These are phyloP conservation scores for Ecdyonurus torrentis DNA, from an alignment of 2,888 invertebrate genomes.

Conservation along the genomic window DNA sequence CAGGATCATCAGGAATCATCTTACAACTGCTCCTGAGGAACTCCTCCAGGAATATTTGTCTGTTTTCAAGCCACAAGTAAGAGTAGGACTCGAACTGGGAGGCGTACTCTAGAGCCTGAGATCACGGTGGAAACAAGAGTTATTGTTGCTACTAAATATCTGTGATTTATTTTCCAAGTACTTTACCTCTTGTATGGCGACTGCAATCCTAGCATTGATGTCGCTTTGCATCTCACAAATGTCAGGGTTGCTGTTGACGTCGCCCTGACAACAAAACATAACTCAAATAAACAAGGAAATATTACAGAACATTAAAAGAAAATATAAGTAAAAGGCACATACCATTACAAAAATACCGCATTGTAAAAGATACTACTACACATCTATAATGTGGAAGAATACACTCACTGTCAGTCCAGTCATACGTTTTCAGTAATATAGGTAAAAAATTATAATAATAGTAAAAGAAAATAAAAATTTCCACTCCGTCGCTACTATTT, in stretches of 20 bases:
- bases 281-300: too few relatives aligned
- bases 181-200: slow-evolving; percentile 27
- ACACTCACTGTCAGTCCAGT: too few relatives aligned
- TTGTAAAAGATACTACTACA: too few relatives aligned
- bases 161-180: slow-evolving; percentile 27
- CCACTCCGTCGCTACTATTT: too few relatives aligned
- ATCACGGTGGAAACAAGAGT: slow-evolving; percentile 8
- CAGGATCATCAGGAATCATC: slow-evolving; percentile 54
- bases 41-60: slow-evolving; percentile 51
- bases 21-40: slow-evolving; percentile 62
- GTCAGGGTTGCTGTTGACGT: slow-evolving; percentile 38
- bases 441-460: too few relatives aligned
- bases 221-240: slow-evolving; percentile 40
- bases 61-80: slow-evolving; percentile 67
- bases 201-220: slow-evolving; percentile 33
- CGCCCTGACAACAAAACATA: too few relatives aligned
- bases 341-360: too few relatives aligned
- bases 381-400: too few relatives aligned
- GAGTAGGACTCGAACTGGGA: slow-evolving; percentile 46
- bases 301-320: too few relatives aligned
- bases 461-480: too few relatives aligned
- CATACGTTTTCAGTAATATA: too few relatives aligned
- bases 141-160: slow-evolving; percentile 6
- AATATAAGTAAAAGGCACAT: too few relatives aligned
- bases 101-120: slow-evolving; percentile 25